Percentiles rank a stretch among this genome's conserved stretches.
Conservation (phyloP, 35 echinoderm and acorn worm genomes). For the Ophioderma brevispina region DNA sequence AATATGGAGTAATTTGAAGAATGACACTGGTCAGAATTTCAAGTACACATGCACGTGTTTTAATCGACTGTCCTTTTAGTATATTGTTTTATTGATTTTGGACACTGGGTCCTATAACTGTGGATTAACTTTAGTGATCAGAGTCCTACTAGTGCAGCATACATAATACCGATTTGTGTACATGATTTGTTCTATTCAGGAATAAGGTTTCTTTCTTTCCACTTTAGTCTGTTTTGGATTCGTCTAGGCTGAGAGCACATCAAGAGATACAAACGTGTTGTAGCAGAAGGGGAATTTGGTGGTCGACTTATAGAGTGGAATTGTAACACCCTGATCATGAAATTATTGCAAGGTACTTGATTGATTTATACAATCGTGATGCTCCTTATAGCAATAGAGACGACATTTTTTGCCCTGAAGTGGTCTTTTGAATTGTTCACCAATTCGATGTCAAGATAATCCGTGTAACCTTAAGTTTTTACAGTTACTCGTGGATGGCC, state of each 20-base stretch:
- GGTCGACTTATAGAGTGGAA: background rate
- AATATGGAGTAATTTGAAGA: too few species aligned
- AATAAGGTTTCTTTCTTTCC: too few species aligned
- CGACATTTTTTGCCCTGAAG: background rate
- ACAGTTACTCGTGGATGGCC: conserved; percentile 6
- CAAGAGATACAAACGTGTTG: background rate
- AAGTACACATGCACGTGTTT: too few species aligned
- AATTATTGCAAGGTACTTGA: background rate
- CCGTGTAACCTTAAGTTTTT: conserved; percentile 14
- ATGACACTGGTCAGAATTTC: too few species aligned
- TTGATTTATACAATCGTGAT: background rate
- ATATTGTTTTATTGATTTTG: too few species aligned
- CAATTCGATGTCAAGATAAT: too few species aligned
- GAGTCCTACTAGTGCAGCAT: too few species aligned
- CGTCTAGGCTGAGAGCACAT: conserved; percentile 8
- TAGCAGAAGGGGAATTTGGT: background rate
- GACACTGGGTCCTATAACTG: too few species aligned
- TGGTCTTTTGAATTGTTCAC: background rate
- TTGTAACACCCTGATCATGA: background rate
- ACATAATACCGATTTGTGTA: too few species aligned
- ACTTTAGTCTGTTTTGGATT: background rate
- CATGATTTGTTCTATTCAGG: background rate
- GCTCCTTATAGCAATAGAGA: background rate
- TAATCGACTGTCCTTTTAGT: too few species aligned
- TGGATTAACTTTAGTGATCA: too few species aligned